Base-by-base conservation (phyloP, 2,113 vertebrate genomes). In the Picathartes gymnocephalus region DNA sequence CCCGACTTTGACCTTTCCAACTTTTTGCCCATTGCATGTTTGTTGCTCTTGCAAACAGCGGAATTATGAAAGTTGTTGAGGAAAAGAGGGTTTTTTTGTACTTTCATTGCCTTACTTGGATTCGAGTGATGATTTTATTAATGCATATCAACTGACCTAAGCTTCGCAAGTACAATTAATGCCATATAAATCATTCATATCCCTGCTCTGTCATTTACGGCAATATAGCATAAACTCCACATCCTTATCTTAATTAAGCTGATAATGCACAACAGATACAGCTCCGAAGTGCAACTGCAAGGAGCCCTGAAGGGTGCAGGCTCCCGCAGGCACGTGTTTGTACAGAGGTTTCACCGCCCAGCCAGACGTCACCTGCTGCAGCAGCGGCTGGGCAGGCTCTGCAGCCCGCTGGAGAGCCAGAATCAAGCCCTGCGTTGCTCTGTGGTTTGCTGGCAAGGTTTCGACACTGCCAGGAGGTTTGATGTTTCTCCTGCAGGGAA, bases 241-340 rank as follows among this genome's bases (percentile, higher is more conserved):
- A 86, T 39, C 88, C 53, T 90, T 96, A 84, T 81, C 72, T 94
- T 90, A 93, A 94, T 93, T 93, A 80, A 94, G 78, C 47, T n/a
- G 79, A 70, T 78, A 92, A 62, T 0, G 1, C 79, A 33, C 56
- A 56, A 28, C 73, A 58, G 70, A 76, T 28, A 47, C 18, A 54
- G 89, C 66, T 91, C 84, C 50, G 45, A 51, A 82, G 61, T 6
- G 53, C 53, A 7, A 31, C 71, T 44, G 65, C 15, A 21, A 50
- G 13, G 45, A 44, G 25, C 53, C 9, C 84, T 0, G 57, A 61
- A 15, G 11, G 24, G 62, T 2, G 3, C 72, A 1, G 6, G 35
- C 65, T 72, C 64, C 47, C 1, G 0, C 53, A 9, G 19, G 13
- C 31, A 37, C 3, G 0, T 4, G 3, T 30, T 30, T 21, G 24